Conservation (phyloP, 2,888 invertebrate genomes). For the Sarcophaga variegata region DNA sequence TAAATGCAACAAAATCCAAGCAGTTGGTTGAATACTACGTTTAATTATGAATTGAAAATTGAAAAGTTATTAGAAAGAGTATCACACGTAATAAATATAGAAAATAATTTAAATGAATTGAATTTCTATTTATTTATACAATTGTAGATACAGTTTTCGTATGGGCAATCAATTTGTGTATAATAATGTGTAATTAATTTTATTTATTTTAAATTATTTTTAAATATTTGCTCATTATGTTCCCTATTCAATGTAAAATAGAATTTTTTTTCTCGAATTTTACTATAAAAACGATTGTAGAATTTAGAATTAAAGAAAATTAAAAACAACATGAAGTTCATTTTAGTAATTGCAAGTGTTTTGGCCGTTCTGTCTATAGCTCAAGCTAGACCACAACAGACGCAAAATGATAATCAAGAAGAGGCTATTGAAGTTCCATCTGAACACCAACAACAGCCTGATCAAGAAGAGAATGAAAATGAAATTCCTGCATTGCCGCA, state of each 20-base stretch:
- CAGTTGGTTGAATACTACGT: too few species aligned
- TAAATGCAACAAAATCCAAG: too few species aligned
- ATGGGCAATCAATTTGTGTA: too few species aligned
- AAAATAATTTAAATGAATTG: too few species aligned
- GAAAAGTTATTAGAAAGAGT: too few species aligned
- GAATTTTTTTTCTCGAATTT: neutral
- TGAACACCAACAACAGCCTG: neutral
- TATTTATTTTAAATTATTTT: neutral
- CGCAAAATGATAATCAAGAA: neutral
- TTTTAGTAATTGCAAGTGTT: slow-evolving; percentile 34
- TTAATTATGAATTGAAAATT: too few species aligned
- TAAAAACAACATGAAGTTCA: slow-evolving; percentile 39
- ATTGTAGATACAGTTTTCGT: too few species aligned
- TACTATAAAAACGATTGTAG: neutral
- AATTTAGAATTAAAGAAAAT: neutral
- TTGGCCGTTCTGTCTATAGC: slow-evolving; percentile 35
- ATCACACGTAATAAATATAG: too few species aligned
- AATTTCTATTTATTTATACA: too few species aligned
- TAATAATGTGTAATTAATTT: too few species aligned
- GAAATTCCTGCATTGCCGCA: neutral
- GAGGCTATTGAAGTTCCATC: neutral
- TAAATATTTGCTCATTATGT: slow-evolving; percentile 8
- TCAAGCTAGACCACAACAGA: slow-evolving; percentile 21
- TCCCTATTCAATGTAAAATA: neutral
- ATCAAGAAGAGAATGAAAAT: neutral